Evolutionary conservation across 2,113 vertebrate species (phyloP).

Genomic region (Xiphophorus couchianus): DNA sequence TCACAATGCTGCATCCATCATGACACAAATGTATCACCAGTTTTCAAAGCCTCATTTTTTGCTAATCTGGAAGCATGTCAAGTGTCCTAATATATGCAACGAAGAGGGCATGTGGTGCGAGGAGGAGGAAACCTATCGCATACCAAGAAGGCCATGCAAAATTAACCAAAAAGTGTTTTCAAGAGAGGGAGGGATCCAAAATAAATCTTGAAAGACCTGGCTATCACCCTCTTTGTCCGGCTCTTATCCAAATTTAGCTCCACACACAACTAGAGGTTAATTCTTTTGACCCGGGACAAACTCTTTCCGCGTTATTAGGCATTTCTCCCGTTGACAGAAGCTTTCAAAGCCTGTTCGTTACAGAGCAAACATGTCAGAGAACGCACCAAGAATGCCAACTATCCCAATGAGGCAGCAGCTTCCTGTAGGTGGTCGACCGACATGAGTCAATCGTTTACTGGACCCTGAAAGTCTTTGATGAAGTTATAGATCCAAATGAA

Average conservation of each 20-base stretch:
- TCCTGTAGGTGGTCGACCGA: slow-evolving; percentile 41
- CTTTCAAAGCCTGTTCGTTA: slow-evolving; percentile 72
- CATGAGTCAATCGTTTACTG: slow-evolving; percentile 30
- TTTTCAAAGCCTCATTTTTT: slow-evolving; percentile 37
- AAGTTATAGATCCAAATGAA: slow-evolving; percentile 1
- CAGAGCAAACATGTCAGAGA: slow-evolving; percentile 68
- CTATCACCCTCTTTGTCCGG: slow-evolving; percentile 62
- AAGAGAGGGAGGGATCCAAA: slow-evolving; percentile 58
- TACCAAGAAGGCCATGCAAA: slow-evolving; percentile 63
- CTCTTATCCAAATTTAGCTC: slow-evolving; percentile 69
- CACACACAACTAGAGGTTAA: slow-evolving; percentile 74
- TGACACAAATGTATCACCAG: not conserved
- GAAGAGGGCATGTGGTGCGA: slow-evolving; percentile 63
- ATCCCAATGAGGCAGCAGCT: slow-evolving; percentile 43
- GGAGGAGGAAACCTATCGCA: slow-evolving; percentile 66
- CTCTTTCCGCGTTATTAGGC: slow-evolving; percentile 65
- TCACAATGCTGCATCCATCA: too few relatives aligned
- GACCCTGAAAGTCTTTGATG: not conserved
- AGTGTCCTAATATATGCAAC: slow-evolving; percentile 61
- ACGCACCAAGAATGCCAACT: slow-evolving; percentile 62
- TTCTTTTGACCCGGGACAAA: slow-evolving; percentile 76
- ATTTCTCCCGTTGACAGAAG: slow-evolving; percentile 69
- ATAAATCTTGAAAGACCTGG: slow-evolving; percentile 69
- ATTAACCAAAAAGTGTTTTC: slow-evolving; percentile 69
- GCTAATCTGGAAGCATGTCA: slow-evolving; percentile 65